Conservation (phyloP, 92 coral and sea anemone genomes). For the Actinernus sp. region DNA sequence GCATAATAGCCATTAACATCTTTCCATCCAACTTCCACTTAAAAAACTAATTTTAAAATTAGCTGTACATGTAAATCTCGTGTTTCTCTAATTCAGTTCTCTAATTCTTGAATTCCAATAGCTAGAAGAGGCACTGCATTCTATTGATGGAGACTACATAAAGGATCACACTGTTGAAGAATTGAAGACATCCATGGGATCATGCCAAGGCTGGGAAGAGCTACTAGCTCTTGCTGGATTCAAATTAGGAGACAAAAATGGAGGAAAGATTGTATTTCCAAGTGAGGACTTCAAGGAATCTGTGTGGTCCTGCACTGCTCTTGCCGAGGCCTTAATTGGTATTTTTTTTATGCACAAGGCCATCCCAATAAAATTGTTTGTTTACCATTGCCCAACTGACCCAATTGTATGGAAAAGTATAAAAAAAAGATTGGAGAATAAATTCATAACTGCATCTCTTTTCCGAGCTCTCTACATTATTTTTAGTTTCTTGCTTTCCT, state of each 20-base stretch:
- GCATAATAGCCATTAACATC: no score
- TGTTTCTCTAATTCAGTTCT: not conserved
- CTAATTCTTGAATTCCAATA: not conserved
- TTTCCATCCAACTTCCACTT: no score
- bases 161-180: slow-evolving; percentile 14
- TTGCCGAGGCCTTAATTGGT: slow-evolving; percentile 77
- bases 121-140: slow-evolving; percentile 68
- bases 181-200: slow-evolving; percentile 39
- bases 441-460: no score
- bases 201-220: slow-evolving; percentile 54
- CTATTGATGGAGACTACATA: slow-evolving; percentile 32
- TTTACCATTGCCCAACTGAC: no score
- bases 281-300: slow-evolving; percentile 30
- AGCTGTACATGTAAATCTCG: not conserved
- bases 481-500: no score
- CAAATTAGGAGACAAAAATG: slow-evolving; percentile 40
- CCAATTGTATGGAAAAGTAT: no score
- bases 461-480: no score
- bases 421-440: no score
- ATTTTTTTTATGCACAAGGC: no score
- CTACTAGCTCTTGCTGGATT: slow-evolving; percentile 64
- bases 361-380: no score
- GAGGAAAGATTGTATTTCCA: slow-evolving; percentile 52
- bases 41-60: no score
- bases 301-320: slow-evolving; percentile 67